A percentile compares a stretch with the other conserved stretches of the same genome.
These are phyloP conservation scores for Scaptomyza montana DNA, from an alignment of 1,140 invertebrate species.

Conservation along the genomic window DNA sequence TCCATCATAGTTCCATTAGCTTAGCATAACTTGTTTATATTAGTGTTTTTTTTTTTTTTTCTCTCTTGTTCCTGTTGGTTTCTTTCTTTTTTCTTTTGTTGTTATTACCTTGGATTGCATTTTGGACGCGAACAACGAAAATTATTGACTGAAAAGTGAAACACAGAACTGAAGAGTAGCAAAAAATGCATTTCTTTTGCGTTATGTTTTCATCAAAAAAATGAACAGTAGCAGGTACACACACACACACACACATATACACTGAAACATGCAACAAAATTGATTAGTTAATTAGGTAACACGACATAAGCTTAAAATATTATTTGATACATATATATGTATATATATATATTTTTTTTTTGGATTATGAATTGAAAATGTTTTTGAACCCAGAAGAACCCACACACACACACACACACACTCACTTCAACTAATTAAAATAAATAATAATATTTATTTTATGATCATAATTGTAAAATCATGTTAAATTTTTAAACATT, in stretches of 20 bases:
- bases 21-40: conserved; percentile 10
- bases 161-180: conserved; percentile 13
- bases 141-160: conserved; percentile 25
- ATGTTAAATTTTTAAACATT: conserved; percentile 5
- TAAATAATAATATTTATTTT: conserved; percentile 16
- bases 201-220: background rate
- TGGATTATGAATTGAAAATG: no score
- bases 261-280: background rate
- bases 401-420: background rate
- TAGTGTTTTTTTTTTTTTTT: conserved; percentile 1
- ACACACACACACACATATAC: conserved; percentile 2
- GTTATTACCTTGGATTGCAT: conserved; percentile 13
- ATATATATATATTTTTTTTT: no score
- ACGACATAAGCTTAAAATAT: no score
- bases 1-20: conserved; percentile 26
- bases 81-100: conserved; percentile 10
- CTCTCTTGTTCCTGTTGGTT: background rate
- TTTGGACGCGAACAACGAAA: conserved; percentile 35
- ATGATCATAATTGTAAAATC: conserved; percentile 8
- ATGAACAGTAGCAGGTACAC: background rate
- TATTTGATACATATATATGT: no score
- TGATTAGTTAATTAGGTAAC: no score
- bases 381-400: background rate
- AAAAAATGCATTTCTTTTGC: conserved; percentile 6
- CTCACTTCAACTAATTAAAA: background rate